These are phyloP conservation scores for Xiphorhynchus erythropygius DNA, from an alignment of 2,797 vertebrate species.

Conservation along the genomic window DNA sequence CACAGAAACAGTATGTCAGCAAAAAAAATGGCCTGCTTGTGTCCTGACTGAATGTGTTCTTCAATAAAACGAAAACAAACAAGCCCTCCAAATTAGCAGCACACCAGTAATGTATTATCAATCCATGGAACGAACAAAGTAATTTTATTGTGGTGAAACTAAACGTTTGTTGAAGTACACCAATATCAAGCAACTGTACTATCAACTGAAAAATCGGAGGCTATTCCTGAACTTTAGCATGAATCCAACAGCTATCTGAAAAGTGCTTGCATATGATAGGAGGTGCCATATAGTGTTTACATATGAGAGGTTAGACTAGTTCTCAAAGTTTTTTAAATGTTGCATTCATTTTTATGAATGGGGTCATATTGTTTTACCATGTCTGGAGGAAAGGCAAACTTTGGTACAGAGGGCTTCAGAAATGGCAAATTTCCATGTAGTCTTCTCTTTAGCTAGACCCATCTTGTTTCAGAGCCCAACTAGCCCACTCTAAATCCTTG, in stretches of 20 bases:
- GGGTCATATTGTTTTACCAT: rapidly evolving
- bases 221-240: not conserved
- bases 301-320: not conserved
- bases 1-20: not conserved
- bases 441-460: not conserved
- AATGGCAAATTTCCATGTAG: rapidly evolving
- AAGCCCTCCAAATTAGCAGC: not conserved
- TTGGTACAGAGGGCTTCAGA: not conserved
- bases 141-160: not conserved
- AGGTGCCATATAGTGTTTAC: not conserved
- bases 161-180: not conserved
- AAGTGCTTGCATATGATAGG: not conserved
- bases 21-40: not conserved
- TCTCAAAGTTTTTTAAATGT: not conserved
- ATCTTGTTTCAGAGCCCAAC: not conserved
- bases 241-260: not conserved
- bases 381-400: not conserved
- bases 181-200: not conserved
- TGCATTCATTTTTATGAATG: not conserved
- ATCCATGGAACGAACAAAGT: not conserved
- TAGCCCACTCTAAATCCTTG: not conserved
- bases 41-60: not conserved
- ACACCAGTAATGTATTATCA: not conserved
- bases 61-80: not conserved
- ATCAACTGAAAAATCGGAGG: not conserved